phyloP scores from a whole-genome alignment of 2,113 vertebrate species.

The Labeo catla region DNA sequence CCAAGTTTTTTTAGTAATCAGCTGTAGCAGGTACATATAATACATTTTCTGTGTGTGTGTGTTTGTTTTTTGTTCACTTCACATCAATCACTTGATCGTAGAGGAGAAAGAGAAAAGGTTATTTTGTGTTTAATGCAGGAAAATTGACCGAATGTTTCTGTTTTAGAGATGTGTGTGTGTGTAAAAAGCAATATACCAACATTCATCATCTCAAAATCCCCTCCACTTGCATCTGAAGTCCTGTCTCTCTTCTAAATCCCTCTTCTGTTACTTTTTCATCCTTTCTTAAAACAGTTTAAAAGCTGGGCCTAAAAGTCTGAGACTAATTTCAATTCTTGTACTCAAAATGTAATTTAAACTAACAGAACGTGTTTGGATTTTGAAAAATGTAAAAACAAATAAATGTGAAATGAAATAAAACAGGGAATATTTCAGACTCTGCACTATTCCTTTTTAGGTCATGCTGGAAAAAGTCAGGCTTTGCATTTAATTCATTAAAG shows the following conservation, averaged over 20 bases:
- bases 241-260: neutral
- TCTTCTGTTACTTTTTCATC: neutral
- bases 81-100: neutral
- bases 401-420: neutral
- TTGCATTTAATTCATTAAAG: neutral
- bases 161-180: neutral
- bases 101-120: neutral
- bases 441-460: neutral
- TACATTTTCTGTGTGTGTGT: neutral
- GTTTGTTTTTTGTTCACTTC: neutral
- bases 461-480: neutral
- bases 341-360: neutral
- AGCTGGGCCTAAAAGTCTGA: neutral
- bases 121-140: neutral
- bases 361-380: neutral
- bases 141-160: neutral
- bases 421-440: neutral
- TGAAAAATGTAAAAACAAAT: neutral
- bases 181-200: neutral
- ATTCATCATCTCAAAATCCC: constrained; percentile 6
- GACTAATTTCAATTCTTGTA: neutral
- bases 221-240: neutral
- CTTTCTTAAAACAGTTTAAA: neutral
- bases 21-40: neutral
- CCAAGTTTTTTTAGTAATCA: neutral